A percentile compares a stretch with the other conserved stretches of the same genome.
Evolutionary conservation across 2,797 vertebrate genomes (phyloP).

Genomic region (Cyclopterus lumpus): DNA sequence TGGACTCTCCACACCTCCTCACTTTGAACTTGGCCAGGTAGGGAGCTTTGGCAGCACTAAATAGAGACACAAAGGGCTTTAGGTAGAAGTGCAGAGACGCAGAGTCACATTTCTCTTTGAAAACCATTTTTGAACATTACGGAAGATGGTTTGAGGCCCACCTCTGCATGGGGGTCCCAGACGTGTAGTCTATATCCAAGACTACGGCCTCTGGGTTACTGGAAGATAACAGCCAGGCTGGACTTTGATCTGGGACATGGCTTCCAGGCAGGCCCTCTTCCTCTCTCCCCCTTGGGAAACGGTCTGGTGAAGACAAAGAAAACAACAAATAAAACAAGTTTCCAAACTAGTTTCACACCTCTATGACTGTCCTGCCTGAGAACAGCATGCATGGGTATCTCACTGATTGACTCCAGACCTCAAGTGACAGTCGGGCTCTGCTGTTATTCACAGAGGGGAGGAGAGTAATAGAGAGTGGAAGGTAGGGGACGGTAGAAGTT

Average conservation of each 20-base stretch:
- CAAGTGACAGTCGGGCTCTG: constrained; percentile 59
- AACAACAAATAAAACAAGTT: constrained; percentile 47
- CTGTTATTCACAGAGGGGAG: constrained; percentile 62
- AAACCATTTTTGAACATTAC: neutral
- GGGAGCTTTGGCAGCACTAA: constrained; percentile 94
- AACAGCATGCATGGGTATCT: constrained; percentile 59
- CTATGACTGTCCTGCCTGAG: constrained; percentile 5
- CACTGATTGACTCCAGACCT: constrained; percentile 46
- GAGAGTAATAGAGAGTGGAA: constrained; percentile 16
- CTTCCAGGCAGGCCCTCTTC: constrained; percentile 92
- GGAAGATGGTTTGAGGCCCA: constrained; percentile 48
- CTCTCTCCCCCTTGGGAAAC: constrained; percentile 95
- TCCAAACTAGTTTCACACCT: constrained; percentile 17
- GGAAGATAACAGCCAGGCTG: constrained; percentile 96
- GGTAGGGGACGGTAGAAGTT: constrained; percentile 25
- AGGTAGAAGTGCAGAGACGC: neutral
- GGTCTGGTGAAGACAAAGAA: constrained; percentile 83
- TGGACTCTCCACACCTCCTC: constrained; percentile 93
- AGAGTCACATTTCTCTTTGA: neutral
- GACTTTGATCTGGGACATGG: constrained; percentile 94
- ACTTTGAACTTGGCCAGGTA: constrained; percentile 97
- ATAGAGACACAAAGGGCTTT: constrained; percentile 18
- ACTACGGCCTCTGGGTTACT: constrained; percentile 98
- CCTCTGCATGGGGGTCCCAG: constrained; percentile 97
- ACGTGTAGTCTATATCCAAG: constrained; percentile 97